Percentiles rank a stretch among this genome's conserved stretches.
Evolutionary conservation across 2,113 vertebrate species (phyloP).

Genomic region (Spheniscus mendiculus): DNA sequence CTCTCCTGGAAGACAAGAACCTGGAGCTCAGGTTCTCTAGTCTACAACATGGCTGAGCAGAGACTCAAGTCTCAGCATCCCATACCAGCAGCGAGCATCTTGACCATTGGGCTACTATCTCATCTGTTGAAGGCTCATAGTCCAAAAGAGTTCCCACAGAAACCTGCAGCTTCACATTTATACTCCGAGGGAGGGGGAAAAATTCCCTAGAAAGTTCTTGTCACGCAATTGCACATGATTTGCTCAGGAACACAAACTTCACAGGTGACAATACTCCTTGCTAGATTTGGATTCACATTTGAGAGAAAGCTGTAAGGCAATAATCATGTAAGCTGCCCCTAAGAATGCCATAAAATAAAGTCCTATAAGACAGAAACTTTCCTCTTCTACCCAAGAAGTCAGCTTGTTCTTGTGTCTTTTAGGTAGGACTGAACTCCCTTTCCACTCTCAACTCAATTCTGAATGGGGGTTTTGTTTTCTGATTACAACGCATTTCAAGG

Average conservation of each 20-base stretch:
- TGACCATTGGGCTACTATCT: fast-evolving
- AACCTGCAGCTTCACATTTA: neutral
- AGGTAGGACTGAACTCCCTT: neutral
- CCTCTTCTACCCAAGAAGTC: neutral
- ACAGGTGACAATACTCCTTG: neutral
- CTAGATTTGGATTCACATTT: neutral
- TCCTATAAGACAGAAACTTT: neutral
- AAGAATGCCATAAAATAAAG: neutral
- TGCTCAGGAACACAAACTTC: neutral
- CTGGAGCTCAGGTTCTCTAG: neutral
- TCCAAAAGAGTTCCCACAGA: neutral
- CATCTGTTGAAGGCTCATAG: neutral
- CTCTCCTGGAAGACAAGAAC: neutral
- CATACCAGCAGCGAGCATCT: fast-evolving
- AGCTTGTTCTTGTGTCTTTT: neutral
- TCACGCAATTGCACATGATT: neutral
- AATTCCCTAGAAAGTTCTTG: neutral
- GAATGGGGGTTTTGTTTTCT: no score
- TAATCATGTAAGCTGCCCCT: neutral
- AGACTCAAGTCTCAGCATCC: neutral
- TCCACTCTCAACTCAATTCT: neutral
- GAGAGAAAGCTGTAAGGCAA: neutral
- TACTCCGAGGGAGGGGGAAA: neutral
- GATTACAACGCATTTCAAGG: neutral
- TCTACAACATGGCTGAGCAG: neutral